Base-by-base conservation (phyloP, 2,113 vertebrate species). In the Oreochromis aureus region DNA sequence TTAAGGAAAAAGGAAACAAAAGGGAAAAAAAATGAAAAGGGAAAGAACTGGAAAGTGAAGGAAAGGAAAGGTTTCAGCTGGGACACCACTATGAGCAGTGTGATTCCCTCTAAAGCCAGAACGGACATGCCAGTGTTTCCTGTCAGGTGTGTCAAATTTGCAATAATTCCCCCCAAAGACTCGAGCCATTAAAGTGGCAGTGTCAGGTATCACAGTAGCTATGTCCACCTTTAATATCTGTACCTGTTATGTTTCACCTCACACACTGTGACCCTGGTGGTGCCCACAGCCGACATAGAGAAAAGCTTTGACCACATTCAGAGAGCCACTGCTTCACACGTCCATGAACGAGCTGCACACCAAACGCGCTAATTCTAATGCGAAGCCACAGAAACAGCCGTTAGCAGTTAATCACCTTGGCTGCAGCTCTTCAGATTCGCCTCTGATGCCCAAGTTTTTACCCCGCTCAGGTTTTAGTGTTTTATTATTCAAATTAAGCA, bases 401-500 rank as follows among this genome's bases (percentile, higher is more conserved):
- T 53, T 19, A 83, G 44, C 59, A 83, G 59, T 66, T 83, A 83
- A 66, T 83, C 59, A 69, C 81, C 59, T 66, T 22, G 81, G 59
- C 81, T 63, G 41, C 80, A n/a, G 27, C 27, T 63, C 27, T 51
- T 48, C 7, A 18, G 15, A 51, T 27, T 19, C 22, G 51, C 44
- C 44, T 53, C 58, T 24, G 32, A 78, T 78, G 27, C 19, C 11
- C 24, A n/a, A 6, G 36, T 44, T 81, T 41, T 58, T 6, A 59
- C 24, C 13, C 54, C 0, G 16, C 54, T 59, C 80, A 58, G 73
- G 55, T 58, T 81, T 81, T 59, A 81, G 22, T 4, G 41, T 66
- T 66, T 82, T 82, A 66, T 82, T 82, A 82, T 82, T 82, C 58
- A 63, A 66, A 66, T 82, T 16, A 66, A 51, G 59, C 19, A 12